Conservation (phyloP, 2,797 vertebrate genomes). For the Siniperca undulata region DNA sequence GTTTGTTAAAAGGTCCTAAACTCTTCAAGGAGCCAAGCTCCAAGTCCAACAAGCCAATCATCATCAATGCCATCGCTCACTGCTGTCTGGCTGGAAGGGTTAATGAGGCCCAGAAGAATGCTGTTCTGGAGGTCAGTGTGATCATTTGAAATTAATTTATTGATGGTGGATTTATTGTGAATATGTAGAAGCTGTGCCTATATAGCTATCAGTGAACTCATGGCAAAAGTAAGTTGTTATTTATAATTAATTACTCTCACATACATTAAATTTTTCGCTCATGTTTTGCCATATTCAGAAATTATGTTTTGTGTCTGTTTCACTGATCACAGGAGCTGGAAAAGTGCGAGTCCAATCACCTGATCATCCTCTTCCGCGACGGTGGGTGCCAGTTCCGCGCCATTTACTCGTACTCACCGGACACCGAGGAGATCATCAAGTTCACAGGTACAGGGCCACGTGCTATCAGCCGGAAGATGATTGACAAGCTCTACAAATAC, state of each 20-base stretch:
- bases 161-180: not conserved
- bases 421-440: conserved; percentile 95
- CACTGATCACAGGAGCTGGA: conserved; percentile 90
- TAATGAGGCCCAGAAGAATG: conserved; percentile 95
- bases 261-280: no score
- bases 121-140: conserved; percentile 91
- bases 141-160: not conserved
- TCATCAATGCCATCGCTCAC: conserved; percentile 96
- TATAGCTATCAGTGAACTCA: not conserved
- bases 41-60: conserved; percentile 99
- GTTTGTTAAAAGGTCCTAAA: conserved; percentile 89
- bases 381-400: conserved; percentile 96
- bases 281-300: not conserved
- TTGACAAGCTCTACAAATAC: conserved; percentile 98
- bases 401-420: conserved; percentile 95
- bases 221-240: not conserved
- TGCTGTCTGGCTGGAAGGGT: conserved; percentile 98
- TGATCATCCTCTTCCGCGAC: conserved; percentile 97
- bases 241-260: not conserved
- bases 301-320: not conserved
- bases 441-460: conserved; percentile 93
- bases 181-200: not conserved
- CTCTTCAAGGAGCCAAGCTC: conserved; percentile 98
- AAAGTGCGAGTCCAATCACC: conserved; percentile 98
- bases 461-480: conserved; percentile 94